Evolutionary conservation across 2,797 vertebrate species (phyloP).

Genomic region (Cirrhinus molitorella): DNA sequence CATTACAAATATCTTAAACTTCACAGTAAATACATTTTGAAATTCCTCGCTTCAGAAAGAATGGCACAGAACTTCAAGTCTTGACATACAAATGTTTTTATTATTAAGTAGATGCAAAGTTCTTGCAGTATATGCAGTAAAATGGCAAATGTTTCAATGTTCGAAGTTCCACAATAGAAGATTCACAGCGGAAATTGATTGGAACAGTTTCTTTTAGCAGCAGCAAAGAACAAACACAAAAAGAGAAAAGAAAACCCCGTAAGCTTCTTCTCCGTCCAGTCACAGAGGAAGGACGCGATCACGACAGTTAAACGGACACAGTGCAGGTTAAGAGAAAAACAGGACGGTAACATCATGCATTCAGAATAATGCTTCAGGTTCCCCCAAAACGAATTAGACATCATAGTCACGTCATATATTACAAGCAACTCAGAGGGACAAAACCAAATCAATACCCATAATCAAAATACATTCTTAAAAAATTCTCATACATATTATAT

Average conservation of each 20-base stretch:
- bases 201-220: slow-evolving; percentile 72
- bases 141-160: slow-evolving; percentile 70
- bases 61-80: slow-evolving; percentile 53
- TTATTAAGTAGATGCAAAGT: slow-evolving; percentile 82
- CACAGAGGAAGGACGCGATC: slow-evolving; percentile 64
- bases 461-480: slow-evolving; percentile 86
- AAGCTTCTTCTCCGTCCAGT: slow-evolving; percentile 60
- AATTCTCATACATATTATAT: slow-evolving; percentile 72
- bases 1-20: neutral
- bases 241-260: slow-evolving; percentile 47
- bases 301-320: slow-evolving; percentile 76
- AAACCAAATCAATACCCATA: slow-evolving; percentile 46
- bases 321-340: slow-evolving; percentile 76
- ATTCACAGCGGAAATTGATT: slow-evolving; percentile 76
- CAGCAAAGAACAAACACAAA: slow-evolving; percentile 67
- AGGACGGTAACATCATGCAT: slow-evolving; percentile 78
- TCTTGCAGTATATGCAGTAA: slow-evolving; percentile 76
- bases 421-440: slow-evolving; percentile 66
- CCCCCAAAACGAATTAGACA: slow-evolving; percentile 60
- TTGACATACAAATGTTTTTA: slow-evolving; percentile 82
- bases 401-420: slow-evolving; percentile 26
- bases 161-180: slow-evolving; percentile 76
- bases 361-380: slow-evolving; percentile 70
- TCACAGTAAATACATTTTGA: neutral
- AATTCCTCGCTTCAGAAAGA: slow-evolving; percentile 1